Percentiles rank a stretch among this genome's conserved stretches.
These are phyloP conservation scores for Melanotaenia duboulayi DNA, from an alignment of 2,113 vertebrate species.

Conservation along the genomic window DNA sequence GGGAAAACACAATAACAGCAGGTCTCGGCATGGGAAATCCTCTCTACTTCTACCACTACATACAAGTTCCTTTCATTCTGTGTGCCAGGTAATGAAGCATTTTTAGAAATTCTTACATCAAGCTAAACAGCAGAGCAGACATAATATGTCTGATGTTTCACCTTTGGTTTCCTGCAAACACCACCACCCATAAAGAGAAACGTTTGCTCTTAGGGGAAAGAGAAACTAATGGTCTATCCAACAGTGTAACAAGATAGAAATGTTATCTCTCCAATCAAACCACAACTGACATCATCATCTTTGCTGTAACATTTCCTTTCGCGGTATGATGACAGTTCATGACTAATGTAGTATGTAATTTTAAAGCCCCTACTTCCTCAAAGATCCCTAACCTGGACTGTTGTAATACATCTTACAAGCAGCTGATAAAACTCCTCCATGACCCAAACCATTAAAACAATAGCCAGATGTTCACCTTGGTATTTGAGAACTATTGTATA, in stretches of 20 bases:
- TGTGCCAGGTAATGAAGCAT: conserved; percentile 1
- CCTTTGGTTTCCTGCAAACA: conserved; percentile 65
- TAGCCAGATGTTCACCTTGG: neutral
- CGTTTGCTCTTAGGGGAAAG: conserved; percentile 33
- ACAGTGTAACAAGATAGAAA: conserved; percentile 1
- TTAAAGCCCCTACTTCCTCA: conserved; percentile 16
- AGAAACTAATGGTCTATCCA: conserved; percentile 24
- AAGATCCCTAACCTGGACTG: conserved; percentile 66
- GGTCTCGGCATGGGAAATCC: conserved; percentile 28
- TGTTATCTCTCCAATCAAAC: too few species aligned
- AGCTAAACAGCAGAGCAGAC: neutral
- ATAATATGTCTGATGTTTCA: conserved; percentile 18
- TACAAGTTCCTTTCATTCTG: conserved; percentile 6
- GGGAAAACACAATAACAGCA: conserved; percentile 21
- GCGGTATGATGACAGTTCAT: too few species aligned
- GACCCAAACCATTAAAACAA: neutral
- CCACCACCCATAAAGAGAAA: conserved; percentile 69
- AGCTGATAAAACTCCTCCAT: conserved; percentile 78
- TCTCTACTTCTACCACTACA: neutral
- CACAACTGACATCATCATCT: too few species aligned
- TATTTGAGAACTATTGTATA: neutral
- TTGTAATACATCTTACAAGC: conserved; percentile 81
- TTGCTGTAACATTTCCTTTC: too few species aligned
- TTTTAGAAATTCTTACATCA: neutral
- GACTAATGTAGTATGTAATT: neutral